Percentiles rank a stretch among this genome's conserved stretches.
Conservation (phyloP, 1,140 invertebrate genomes). For the Camponotus pennsylvanicus region DNA sequence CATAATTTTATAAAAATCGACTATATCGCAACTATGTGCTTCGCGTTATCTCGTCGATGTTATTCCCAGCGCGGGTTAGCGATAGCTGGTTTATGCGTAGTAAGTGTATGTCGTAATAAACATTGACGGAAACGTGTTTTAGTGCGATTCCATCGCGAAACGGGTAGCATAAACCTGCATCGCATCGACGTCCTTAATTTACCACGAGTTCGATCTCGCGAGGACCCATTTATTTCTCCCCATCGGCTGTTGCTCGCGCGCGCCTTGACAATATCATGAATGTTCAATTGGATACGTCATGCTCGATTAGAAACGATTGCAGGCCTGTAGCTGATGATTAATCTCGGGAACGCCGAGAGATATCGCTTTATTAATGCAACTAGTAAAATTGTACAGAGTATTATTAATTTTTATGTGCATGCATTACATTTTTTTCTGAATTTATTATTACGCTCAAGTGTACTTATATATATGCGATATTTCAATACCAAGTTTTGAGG, state of each 20-base stretch:
- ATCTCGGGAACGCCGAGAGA: slow-evolving; percentile 7
- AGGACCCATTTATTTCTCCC: slow-evolving; percentile 66
- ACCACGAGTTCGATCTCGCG: slow-evolving; percentile 59
- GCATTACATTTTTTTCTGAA: not conserved
- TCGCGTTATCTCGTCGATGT: slow-evolving; percentile 11
- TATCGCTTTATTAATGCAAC: slow-evolving; percentile 37
- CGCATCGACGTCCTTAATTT: slow-evolving; percentile 58
- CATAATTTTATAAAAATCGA: slow-evolving; percentile 23
- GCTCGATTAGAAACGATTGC: slow-evolving; percentile 71
- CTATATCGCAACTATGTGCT: not conserved
- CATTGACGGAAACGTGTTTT: slow-evolving; percentile 42
- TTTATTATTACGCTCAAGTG: not conserved
- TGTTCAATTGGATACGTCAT: slow-evolving; percentile 72
- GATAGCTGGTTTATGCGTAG: slow-evolving; percentile 49
- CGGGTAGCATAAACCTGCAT: not conserved
- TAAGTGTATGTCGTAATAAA: slow-evolving; percentile 48
- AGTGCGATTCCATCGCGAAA: slow-evolving; percentile 55
- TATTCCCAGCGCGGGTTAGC: slow-evolving; percentile 46
- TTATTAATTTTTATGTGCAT: slow-evolving; percentile 23
- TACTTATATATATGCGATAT: not conserved
- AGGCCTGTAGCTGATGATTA: slow-evolving; percentile 44
- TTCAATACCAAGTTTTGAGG: not conserved
- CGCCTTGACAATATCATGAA: slow-evolving; percentile 64
- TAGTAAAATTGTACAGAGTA: slow-evolving; percentile 20
- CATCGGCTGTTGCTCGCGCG: not conserved